Evolutionary conservation across 2,888 invertebrate species (phyloP), one percentile per base, ranked within the genome.

Genomic region (Brachyopa scutellaris): DNA sequence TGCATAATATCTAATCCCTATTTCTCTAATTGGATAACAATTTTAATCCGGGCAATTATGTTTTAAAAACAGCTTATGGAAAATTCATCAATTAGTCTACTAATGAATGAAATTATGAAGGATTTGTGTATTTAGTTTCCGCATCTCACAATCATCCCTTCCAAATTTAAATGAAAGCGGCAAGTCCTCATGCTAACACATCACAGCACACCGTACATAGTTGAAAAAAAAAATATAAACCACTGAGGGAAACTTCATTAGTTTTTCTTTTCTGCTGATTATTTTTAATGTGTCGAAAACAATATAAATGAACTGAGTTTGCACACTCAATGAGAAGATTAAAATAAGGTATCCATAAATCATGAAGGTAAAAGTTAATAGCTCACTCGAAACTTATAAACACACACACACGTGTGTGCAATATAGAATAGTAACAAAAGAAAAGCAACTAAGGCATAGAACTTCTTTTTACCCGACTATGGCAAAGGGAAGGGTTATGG

Each of bases 101-200:
- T 79, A 73, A 73, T 53, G 61, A 79, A 79, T 61, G 19, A 62
- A 67, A 61, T 73, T 67, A 67, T 38, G 26, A 26, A 33, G 73
- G 55, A 67, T 74, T 67, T 67, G 26, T 53, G 33, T 45, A 78
- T 36, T 72, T 51, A 7, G 53, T 38, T 62, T 69, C 21, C 17
- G 13, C 21, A 49, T 49, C 36, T 21, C 1, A 15, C 57, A 26
- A 61, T 49, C 17, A 38, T 55, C 21, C 38, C 17, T 55, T 13
- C 1, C 2, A 29, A 62, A 53, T 45, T 61, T 17, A 8, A 51
- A 42, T 13, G 9, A 17, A 42, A 31, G 40, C 9, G 23, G 21
- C 21, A 13, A 26, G 13, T 26, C 13, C 26, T 47, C 13, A 8
- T 2, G 26, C 8, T 13, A 13, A 13, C 4, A 23, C 21, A 21